Percentiles rank a stretch among this genome's conserved stretches.
phyloP scores from a whole-genome alignment of 2,797 vertebrate genomes.

The Cebuella pygmaea region DNA sequence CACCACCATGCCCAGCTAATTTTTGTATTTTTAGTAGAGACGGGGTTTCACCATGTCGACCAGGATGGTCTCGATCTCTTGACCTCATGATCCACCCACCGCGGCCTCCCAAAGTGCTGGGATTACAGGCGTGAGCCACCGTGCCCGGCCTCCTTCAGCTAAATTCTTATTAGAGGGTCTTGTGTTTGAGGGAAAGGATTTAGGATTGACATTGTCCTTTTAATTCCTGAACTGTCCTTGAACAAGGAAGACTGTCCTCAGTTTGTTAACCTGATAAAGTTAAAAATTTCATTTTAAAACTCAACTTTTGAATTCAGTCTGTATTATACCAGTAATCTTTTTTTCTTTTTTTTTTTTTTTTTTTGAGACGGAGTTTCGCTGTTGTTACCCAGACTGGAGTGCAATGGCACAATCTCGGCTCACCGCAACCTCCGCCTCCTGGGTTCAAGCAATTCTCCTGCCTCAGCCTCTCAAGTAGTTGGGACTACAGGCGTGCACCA shows the following conservation, averaged over 20 bases:
- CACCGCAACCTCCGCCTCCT: not conserved
- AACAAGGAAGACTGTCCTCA: not conserved
- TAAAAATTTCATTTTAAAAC: slow-evolving; percentile 8
- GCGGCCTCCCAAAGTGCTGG: too few species aligned
- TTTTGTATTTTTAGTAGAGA: too few species aligned
- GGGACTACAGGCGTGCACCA: not conserved
- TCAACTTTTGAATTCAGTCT: not conserved
- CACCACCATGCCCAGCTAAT: too few species aligned
- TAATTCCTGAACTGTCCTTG: slow-evolving; percentile 1
- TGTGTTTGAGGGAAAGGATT: not conserved
- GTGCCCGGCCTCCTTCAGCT: too few species aligned
- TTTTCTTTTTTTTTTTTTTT: not conserved
- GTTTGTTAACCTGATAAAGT: not conserved
- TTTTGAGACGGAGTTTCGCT: too few species aligned
- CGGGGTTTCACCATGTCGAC: too few species aligned
- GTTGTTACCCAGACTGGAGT: not conserved
- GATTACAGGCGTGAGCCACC: too few species aligned
- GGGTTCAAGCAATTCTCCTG: not conserved
- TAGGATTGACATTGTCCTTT: not conserved
- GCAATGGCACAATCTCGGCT: fast-evolving
- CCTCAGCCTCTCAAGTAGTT: not conserved
- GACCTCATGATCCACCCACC: too few species aligned
- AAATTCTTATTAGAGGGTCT: not conserved
- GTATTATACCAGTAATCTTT: slow-evolving; percentile 11
- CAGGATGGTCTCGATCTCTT: too few species aligned